A percentile compares a stretch with the other conserved stretches of the same genome.
Evolutionary conservation across 2,797 vertebrate genomes (phyloP).

Genomic region (Brachyalestes nurse): DNA sequence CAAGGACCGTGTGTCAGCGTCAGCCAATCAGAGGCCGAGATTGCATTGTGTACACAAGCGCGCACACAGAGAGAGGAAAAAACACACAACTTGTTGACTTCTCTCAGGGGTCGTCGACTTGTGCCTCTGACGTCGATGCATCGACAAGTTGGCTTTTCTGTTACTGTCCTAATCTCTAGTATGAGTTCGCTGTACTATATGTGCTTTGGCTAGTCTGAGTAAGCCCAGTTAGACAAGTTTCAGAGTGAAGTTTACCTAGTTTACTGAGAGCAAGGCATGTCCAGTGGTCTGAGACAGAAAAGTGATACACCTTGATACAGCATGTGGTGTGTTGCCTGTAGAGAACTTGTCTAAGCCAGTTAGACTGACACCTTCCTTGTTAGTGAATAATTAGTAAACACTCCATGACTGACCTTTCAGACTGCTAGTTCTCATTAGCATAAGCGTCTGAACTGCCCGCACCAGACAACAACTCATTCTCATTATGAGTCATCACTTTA

Average conservation of each 20-base stretch:
- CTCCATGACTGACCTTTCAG: slow-evolving; percentile 54
- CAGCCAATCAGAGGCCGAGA: too few species aligned
- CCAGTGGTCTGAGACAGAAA: neutral
- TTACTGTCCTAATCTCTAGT: too few species aligned
- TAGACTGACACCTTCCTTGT: neutral
- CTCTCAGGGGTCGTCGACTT: too few species aligned
- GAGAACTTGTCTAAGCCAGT: slow-evolving; percentile 55
- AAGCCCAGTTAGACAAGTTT: too few species aligned
- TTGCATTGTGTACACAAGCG: too few species aligned
- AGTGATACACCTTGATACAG: neutral
- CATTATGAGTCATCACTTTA: slow-evolving; percentile 9
- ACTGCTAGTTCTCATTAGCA: slow-evolving; percentile 44
- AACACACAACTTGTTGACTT: too few species aligned
- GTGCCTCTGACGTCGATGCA: too few species aligned
- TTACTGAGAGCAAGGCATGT: neutral
- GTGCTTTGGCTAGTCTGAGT: too few species aligned
- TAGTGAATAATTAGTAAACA: slow-evolving; percentile 46
- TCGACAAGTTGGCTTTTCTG: too few species aligned
- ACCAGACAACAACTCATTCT: slow-evolving; percentile 8
- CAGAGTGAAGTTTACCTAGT: neutral
- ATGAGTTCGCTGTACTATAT: too few species aligned
- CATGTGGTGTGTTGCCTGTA: slow-evolving; percentile 45
- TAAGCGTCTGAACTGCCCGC: slow-evolving; percentile 18
- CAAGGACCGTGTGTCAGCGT: too few species aligned
- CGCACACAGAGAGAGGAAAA: too few species aligned